Base-by-base conservation (phyloP, 2,797 vertebrate species). In the Sternotherus odoratus region DNA sequence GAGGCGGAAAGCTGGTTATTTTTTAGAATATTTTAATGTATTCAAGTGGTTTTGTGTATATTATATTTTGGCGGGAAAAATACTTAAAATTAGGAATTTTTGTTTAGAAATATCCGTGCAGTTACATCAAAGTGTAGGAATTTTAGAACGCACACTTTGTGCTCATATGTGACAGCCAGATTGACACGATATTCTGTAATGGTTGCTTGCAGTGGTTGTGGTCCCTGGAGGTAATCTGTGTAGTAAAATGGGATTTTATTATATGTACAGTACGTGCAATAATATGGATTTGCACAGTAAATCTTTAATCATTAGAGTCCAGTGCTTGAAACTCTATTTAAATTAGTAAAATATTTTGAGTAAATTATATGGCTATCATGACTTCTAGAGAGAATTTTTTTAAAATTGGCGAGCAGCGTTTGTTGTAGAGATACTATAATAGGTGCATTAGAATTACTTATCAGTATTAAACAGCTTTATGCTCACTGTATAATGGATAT, bases 181-280 rank as follows among this genome's bases (percentile, higher is more conserved):
- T 9, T 28, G 12, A 87, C 0, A 0, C 21, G 43, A 36, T 92
- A 53, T 75, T 56, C 63, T 86, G 86, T 79, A 89, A 90, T 43
- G 75, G 78, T 82, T 85, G 60, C 83, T 94, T 92, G 78, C 79
- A 78, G 77, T 88, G 96, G 77, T 88, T 88, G 86, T 88, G 48
- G 82, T 95, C 96, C 96, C 78, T 95, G 83, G 85, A 51, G 12
- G 95, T 97, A 96, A 96, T 95, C 89, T 97, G 94, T 96, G 89
- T 83, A 96, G 94, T 91, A 89, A 89, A 94, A 57, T 82, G 88
- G 94, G 83, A 92, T 96, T 95, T 94, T 90, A 95, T 92, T 85
- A 77, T 78, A 86, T 13, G 46, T 91, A 88, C 77, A 5, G 51
- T 92, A 89, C 86, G 77, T 83, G 50, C 85, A 95, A 96, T 94